Evolutionary conservation across 2,113 vertebrate genomes (phyloP).

Genomic region (Triplophysa rosa): DNA sequence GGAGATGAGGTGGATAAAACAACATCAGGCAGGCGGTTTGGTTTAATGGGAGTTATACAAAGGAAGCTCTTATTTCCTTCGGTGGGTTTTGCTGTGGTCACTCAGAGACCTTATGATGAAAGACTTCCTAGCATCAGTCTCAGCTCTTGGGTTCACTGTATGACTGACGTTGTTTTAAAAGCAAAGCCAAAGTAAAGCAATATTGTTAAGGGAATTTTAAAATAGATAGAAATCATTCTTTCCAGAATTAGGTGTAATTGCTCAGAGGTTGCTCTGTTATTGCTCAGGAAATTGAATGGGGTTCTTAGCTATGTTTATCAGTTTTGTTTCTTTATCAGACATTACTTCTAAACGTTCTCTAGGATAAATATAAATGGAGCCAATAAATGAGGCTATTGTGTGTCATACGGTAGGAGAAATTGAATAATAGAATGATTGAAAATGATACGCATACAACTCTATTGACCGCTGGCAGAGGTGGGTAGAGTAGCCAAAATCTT

Average conservation of each 20-base stretch:
- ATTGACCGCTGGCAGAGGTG: background rate
- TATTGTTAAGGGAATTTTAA: too few relatives aligned
- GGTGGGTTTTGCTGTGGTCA: conserved; percentile 9
- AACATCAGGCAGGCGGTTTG: conserved; percentile 32
- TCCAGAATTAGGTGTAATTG: too few relatives aligned
- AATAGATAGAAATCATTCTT: too few relatives aligned
- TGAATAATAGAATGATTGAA: background rate
- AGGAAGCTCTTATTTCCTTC: conserved; percentile 40
- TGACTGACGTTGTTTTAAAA: background rate
- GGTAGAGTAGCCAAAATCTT: too few relatives aligned
- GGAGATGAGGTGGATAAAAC: conserved; percentile 21
- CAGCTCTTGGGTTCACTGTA: background rate
- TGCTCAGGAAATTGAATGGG: too few relatives aligned
- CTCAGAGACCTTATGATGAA: conserved; percentile 26
- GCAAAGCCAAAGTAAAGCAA: background rate
- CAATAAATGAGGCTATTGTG: too few relatives aligned
- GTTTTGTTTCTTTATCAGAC: too few relatives aligned
- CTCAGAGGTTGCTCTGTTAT: too few relatives aligned
- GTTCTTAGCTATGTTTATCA: too few relatives aligned
- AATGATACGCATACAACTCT: background rate
- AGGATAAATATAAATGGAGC: too few relatives aligned
- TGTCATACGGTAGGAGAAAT: too few relatives aligned
- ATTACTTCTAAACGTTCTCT: too few relatives aligned
- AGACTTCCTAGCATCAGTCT: background rate
- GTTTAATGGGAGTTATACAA: conserved; percentile 46